Conservation (phyloP, 2,888 invertebrate species). For the Caenorhabditis virilis region DNA sequence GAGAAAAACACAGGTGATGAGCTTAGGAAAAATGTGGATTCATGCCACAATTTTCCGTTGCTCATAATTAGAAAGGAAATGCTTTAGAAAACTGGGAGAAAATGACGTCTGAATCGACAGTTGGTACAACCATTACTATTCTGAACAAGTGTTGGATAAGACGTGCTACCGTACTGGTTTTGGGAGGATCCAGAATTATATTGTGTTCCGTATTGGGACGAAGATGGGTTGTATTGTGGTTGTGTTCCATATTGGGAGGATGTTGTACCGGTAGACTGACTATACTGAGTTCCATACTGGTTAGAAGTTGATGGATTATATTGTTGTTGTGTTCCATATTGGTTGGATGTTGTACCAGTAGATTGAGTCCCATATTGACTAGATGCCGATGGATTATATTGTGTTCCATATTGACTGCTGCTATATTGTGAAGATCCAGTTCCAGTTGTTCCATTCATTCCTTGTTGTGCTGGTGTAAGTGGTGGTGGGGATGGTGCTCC, state of each 20-base stretch:
- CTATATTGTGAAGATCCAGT: not conserved
- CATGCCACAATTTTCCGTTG: too few species aligned
- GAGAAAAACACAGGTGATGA: too few species aligned
- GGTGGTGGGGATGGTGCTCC: conserved; percentile 56
- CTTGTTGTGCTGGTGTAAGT: conserved; percentile 44
- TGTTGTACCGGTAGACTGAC: too few species aligned
- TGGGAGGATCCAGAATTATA: not conserved
- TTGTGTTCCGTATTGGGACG: not conserved
- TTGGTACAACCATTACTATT: conserved; percentile 24
- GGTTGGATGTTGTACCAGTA: not conserved
- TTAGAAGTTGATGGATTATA: not conserved
- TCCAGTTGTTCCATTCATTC: conserved; percentile 19
- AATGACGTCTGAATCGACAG: conserved; percentile 24
- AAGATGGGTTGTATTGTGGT: not conserved
- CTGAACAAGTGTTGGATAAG: conserved; percentile 10
- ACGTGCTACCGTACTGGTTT: not conserved
- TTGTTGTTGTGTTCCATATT: not conserved
- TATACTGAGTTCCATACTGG: not conserved
- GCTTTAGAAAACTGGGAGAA: too few species aligned
- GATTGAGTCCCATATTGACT: not conserved
- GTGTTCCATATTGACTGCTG: not conserved
- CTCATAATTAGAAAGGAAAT: too few species aligned
- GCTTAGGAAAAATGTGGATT: too few species aligned
- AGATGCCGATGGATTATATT: not conserved
- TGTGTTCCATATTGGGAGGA: conserved; percentile 6